Evolutionary conservation across 1,140 invertebrate species (phyloP).

Genomic region (Drosophila pachea): DNA sequence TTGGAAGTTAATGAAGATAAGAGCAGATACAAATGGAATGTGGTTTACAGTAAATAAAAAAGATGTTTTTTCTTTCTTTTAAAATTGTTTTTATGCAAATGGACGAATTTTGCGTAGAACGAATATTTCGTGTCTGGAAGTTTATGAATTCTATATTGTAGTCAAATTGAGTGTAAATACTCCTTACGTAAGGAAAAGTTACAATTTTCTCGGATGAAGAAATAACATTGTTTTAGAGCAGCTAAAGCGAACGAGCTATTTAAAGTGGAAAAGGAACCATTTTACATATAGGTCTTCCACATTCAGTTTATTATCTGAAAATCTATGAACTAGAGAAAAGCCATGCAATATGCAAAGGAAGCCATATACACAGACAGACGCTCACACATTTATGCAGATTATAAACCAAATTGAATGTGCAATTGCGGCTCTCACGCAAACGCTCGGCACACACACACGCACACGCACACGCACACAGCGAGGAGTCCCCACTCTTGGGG

Average conservation of each 20-base stretch:
- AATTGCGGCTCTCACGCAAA: slow-evolving; percentile 38
- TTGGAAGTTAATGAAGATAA: not conserved
- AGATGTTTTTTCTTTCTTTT: too few relatives aligned
- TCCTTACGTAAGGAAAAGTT: not conserved
- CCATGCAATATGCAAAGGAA: slow-evolving; percentile 10
- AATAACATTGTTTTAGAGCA: not conserved
- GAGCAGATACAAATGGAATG: too few relatives aligned
- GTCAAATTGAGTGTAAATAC: not conserved
- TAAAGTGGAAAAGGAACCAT: not conserved
- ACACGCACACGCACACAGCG: slow-evolving; percentile 18
- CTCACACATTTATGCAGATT: slow-evolving; percentile 54
- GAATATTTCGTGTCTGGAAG: too few relatives aligned
- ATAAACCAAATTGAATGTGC: slow-evolving; percentile 50
- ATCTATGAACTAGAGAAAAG: slow-evolving; percentile 14
- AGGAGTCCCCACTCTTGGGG: not conserved
- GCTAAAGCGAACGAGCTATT: not conserved
- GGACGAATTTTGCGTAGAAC: too few relatives aligned
- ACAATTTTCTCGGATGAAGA: not conserved
- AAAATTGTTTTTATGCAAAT: too few relatives aligned
- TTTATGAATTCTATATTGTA: not conserved
- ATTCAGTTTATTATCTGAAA: not conserved
- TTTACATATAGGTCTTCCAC: not conserved
- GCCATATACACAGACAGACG: slow-evolving; percentile 2
- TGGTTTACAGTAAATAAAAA: too few relatives aligned
- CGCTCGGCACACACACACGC: slow-evolving; percentile 2